Evolutionary conservation across 2,797 vertebrate species (phyloP).

Genomic region (Coreius guichenoti): DNA sequence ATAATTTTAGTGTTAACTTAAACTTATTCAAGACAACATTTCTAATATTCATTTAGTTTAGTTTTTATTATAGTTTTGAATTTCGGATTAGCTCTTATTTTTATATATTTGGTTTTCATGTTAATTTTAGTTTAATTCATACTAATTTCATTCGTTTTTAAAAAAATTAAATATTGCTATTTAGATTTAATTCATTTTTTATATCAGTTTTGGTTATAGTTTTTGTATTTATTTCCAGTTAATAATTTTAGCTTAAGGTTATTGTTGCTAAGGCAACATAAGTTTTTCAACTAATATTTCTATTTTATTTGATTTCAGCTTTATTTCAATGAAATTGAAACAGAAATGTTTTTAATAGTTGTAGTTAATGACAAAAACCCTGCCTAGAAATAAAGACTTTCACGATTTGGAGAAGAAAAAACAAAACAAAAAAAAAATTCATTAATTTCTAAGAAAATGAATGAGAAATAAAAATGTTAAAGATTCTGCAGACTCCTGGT

Average conservation of each 20-base stretch:
- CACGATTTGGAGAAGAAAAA: neutral
- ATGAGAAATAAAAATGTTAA: neutral
- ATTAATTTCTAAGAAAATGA: neutral
- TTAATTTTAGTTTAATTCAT: too few relatives aligned
- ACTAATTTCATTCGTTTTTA: too few relatives aligned
- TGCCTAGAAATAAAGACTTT: neutral
- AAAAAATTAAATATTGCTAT: too few relatives aligned
- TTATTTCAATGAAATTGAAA: neutral
- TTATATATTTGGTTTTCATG: too few relatives aligned
- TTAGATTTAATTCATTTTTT: too few relatives aligned
- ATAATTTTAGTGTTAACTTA: neutral
- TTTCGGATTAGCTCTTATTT: too few relatives aligned
- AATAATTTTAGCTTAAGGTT: too few relatives aligned
- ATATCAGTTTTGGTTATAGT: too few relatives aligned
- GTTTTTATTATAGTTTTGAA: too few relatives aligned
- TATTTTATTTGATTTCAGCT: neutral
- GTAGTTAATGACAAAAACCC: neutral
- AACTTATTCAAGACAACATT: neutral
- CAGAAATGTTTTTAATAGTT: neutral
- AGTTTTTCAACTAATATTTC: too few relatives aligned
- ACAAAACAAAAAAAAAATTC: neutral
- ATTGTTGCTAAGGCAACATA: too few relatives aligned
- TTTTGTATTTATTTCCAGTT: too few relatives aligned
- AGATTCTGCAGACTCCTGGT: neutral
- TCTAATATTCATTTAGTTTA: neutral